Percentiles rank a stretch among this genome's conserved stretches.
phyloP scores from a whole-genome alignment of 2,113 vertebrate genomes.

The Nothobranchius furzeri region DNA sequence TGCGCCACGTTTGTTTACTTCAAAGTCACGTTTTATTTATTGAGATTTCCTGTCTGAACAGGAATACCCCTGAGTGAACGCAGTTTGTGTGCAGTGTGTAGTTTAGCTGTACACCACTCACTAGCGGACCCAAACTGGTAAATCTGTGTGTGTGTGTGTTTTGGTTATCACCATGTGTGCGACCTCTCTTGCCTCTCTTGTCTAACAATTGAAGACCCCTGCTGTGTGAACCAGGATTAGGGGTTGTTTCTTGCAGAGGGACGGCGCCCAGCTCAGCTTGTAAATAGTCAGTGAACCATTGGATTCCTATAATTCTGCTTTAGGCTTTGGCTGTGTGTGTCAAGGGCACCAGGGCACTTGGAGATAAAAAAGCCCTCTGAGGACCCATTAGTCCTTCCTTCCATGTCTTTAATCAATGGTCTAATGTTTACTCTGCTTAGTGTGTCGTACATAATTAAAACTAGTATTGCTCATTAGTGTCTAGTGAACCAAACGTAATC shows the following conservation, averaged over 20 bases:
- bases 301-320: conserved; percentile 79
- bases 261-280: conserved; percentile 53
- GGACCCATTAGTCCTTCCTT: conserved; percentile 74
- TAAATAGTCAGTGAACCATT: conserved; percentile 71
- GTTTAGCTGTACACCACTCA: too few species aligned
- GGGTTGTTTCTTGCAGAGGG: conserved; percentile 52
- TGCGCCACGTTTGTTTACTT: too few species aligned
- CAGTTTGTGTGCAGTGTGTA: too few species aligned
- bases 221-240: neutral
- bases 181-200: too few species aligned
- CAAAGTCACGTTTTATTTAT: too few species aligned
- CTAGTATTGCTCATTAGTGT: conserved; percentile 71
- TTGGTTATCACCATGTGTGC: too few species aligned
- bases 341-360: conserved; percentile 63
- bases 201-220: too few species aligned
- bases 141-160: too few species aligned
- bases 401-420: conserved; percentile 74
- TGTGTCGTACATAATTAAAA: conserved; percentile 77
- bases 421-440: conserved; percentile 77
- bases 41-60: too few species aligned
- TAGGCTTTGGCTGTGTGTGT: conserved; percentile 69
- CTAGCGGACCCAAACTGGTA: too few species aligned
- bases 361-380: conserved; percentile 71
- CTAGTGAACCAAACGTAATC: conserved; percentile 60
- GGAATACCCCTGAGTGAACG: too few species aligned